Evolutionary conservation across 2,888 invertebrate species (phyloP), one percentile per base, ranked within the genome.

Genomic region (Eristalis tenax): DNA sequence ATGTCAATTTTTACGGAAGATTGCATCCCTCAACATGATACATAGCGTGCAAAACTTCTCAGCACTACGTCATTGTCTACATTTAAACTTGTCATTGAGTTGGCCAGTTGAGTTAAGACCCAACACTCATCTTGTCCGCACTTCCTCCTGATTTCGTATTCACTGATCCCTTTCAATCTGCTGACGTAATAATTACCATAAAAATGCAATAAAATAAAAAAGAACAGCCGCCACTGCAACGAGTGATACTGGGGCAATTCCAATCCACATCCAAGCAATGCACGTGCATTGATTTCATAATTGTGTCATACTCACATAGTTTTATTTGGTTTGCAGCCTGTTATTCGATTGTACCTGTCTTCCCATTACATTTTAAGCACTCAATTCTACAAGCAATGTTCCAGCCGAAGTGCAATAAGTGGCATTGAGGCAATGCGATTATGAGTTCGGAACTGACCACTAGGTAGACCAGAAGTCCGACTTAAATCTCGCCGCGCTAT

Each of bases 371-470:
- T 43, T 63, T 13, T 5, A 4, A 13, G 50, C 50, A 38, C 66
- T 59, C 59, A 59, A 50, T 32, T 1, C 32, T 8, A 32, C 61
- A 61, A 70, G 61, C 77, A 70, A 64, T 70, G 63, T 50, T 35
- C 35, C 28, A 61, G 26, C 18, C n/a, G 2, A 56, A 64, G 65
- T 56, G n/a, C 64, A 59, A 68, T 68, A 77, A 68, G 61, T 63
- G 23, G 56, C 32, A 65, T 65, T 40, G 38, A 64, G 56, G 26
- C 61, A 78, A 70, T 69, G 22, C 22, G 77, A 78, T 70, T 78
- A 69, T 50, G 50, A 50, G 56, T 22, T 26, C 22, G 5, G 38
- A n/a, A 71, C 43, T 64, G 35, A 43, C 6, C 6, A 26, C 35
- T 38, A 11, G 35, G 13, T 63, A 43, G 32, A 63, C n/a, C 61